These are phyloP conservation scores for Plestiodon gilberti DNA, from an alignment of 2,113 vertebrate species.

Conservation along the genomic window DNA sequence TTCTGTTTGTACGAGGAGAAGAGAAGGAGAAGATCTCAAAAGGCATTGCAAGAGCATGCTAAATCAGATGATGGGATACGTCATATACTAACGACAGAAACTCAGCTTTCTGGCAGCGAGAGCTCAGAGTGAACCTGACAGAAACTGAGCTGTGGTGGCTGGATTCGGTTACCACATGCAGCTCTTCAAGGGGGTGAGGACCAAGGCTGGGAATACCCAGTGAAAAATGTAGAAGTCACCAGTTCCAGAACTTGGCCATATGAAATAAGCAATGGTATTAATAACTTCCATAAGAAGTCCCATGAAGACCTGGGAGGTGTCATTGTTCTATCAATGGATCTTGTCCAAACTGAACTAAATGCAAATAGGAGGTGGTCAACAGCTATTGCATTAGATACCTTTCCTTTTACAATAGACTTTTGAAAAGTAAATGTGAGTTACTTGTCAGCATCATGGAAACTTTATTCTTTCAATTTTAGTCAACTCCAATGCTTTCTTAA, in stretches of 20 bases:
- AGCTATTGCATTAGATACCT: slow-evolving; percentile 49
- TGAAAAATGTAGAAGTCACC: slow-evolving; percentile 62
- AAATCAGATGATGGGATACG: slow-evolving; percentile 8
- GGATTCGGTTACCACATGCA: slow-evolving; percentile 36
- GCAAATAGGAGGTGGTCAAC: slow-evolving; percentile 7
- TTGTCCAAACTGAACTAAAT: slow-evolving; percentile 60
- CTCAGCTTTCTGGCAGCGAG: not conserved
- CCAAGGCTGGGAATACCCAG: slow-evolving; percentile 52
- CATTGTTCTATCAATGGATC: slow-evolving; percentile 58
- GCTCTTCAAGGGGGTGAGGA: slow-evolving; percentile 52
- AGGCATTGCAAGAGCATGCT: not conserved
- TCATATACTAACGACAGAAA: slow-evolving; percentile 5
- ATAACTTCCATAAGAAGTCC: slow-evolving; percentile 36
- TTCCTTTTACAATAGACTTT: slow-evolving; percentile 60
- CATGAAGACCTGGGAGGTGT: slow-evolving; percentile 70
- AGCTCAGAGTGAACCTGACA: not conserved
- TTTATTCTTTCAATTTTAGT: slow-evolving; percentile 56
- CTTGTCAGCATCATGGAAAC: slow-evolving; percentile 44
- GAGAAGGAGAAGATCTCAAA: not conserved
- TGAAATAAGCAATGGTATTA: slow-evolving; percentile 24
- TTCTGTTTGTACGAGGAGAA: slow-evolving; percentile 38
- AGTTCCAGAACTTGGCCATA: slow-evolving; percentile 4
- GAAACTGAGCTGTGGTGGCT: slow-evolving; percentile 41
- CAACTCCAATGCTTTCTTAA: slow-evolving; percentile 34
- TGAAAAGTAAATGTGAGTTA: slow-evolving; percentile 52